Base-by-base conservation (phyloP, 2,113 vertebrate species). In the Morone chrysops region DNA sequence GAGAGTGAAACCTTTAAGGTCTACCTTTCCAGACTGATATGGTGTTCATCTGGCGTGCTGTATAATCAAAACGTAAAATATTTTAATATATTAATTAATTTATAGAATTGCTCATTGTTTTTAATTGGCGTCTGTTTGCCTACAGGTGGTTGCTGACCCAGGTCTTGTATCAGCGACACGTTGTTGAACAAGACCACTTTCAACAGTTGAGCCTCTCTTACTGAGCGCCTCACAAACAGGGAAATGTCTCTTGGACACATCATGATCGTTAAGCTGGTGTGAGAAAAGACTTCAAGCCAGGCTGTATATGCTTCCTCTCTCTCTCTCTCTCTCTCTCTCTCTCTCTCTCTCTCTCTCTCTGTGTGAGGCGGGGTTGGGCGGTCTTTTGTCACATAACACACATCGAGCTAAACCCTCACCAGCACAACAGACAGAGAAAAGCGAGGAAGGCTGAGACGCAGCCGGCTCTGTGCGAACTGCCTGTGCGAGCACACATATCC, bases 301-400 rank as follows among this genome's bases (percentile, higher is more conserved):
- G 74, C 80, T 79, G 60, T 75, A 57, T 78, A 57, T 25, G 70
- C 68, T 65, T 47, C 68, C 80, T 17, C 73, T 41, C 80, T 77
- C 81, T 59, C 78, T 54, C 90, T 59, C 79, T 54, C 78, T 31
- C 63, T 20, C 71, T 22, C 72, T 70, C 75, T 69, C 56, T 59
- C 72, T 47, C 79, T 20, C 75, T 40, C 77, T 74, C 81, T 59
- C 84, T 48, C 90, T 57, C 78, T 51, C 78, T 59, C 84, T 72
- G 75, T 76, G 16, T n/a, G 78, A 87, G 90, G 90, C 86, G 90
- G 91, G 90, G 89, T 85, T 87, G 91, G 94, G 92, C 94, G 93
- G 91, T 93, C 86, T 89, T 94, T 94, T 91, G 91, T 94, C 91
- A 91, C 87, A 89, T 80, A 81, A 86, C 90, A 86, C 93, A 79